Percentiles rank a stretch among this genome's conserved stretches.
phyloP scores from a whole-genome alignment of 2,797 vertebrate genomes.

The Gorsachius magnificus region DNA sequence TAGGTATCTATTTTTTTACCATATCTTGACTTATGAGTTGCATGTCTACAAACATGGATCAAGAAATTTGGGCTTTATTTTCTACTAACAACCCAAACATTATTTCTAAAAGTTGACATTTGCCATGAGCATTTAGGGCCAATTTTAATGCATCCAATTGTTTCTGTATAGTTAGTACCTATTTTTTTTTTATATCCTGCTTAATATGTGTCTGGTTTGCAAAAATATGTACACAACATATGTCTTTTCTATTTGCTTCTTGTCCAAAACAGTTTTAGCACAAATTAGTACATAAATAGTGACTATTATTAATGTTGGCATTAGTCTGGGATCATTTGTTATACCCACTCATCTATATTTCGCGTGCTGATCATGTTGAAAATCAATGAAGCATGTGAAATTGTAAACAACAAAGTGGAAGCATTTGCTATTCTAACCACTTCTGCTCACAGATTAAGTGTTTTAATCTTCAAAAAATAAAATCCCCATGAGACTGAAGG shows the following conservation, averaged over 20 bases:
- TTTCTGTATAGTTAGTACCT: not conserved
- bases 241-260: slow-evolving; percentile 8
- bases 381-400: slow-evolving; percentile 32
- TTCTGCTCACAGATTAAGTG: not conserved
- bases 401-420: not conserved
- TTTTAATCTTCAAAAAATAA: not conserved
- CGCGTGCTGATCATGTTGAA: slow-evolving; percentile 8
- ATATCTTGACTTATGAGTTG: not conserved
- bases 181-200: not conserved
- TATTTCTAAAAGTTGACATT: not conserved
- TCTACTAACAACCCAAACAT: not conserved
- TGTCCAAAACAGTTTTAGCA: slow-evolving; percentile 1
- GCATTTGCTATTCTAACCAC: not conserved
- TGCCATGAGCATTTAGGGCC: not conserved
- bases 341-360: slow-evolving; percentile 31
- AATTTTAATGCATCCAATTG: not conserved
- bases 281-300: slow-evolving; percentile 19
- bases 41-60: not conserved
- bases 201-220: not conserved
- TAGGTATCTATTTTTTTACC: not conserved
- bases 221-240: slow-evolving; percentile 3
- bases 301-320: slow-evolving; percentile 45
- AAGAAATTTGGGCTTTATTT: not conserved
- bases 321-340: slow-evolving; percentile 37
- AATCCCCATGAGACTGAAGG: not conserved